Percentiles rank a stretch among this genome's conserved stretches.
Evolutionary conservation across 2,888 invertebrate species (phyloP).

Genomic region (Hirtodrosophila duncani): DNA sequence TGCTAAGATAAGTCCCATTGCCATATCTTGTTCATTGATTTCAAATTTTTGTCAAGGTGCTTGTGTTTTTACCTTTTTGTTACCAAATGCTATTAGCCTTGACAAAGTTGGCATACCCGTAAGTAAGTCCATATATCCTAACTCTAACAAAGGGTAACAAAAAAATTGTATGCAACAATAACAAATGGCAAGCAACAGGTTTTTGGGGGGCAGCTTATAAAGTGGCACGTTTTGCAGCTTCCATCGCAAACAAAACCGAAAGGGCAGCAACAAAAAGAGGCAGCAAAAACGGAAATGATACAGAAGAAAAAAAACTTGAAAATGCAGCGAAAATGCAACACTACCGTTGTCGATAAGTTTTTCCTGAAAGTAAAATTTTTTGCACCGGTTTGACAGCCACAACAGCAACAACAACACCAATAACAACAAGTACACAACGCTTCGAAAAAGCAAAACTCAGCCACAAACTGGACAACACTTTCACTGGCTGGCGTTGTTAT

Average conservation of each 20-base stretch:
- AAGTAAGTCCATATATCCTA: not conserved
- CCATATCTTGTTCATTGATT: too few species aligned
- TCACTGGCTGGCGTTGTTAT: conserved; percentile 39
- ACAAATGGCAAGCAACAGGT: conserved; percentile 43
- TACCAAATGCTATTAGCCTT: too few species aligned
- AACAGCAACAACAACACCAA: conserved; percentile 11
- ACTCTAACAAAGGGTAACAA: conserved; percentile 2
- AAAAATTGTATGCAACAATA: conserved; percentile 6
- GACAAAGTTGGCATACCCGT: too few species aligned
- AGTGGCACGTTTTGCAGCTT: conserved; percentile 18
- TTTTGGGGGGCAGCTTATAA: too few species aligned
- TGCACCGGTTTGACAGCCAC: conserved; percentile 18
- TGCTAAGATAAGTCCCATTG: too few species aligned
- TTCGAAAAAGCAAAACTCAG: conserved; percentile 28
- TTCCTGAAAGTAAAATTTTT: conserved; percentile 39
- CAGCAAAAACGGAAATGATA: too few species aligned
- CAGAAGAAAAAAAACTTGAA: too few species aligned
- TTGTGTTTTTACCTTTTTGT: too few species aligned
- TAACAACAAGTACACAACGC: conserved; percentile 13
- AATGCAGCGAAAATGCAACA: conserved; percentile 15
- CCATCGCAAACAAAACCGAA: conserved; percentile 31
- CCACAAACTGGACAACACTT: conserved; percentile 28
- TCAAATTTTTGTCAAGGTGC: too few species aligned
- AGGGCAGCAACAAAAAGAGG: conserved; percentile 26
- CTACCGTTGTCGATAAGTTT: conserved; percentile 25